These are phyloP conservation scores for Ictidomys tridecemlineatus DNA, from an alignment of 2,113 vertebrate genomes.

Conservation along the genomic window DNA sequence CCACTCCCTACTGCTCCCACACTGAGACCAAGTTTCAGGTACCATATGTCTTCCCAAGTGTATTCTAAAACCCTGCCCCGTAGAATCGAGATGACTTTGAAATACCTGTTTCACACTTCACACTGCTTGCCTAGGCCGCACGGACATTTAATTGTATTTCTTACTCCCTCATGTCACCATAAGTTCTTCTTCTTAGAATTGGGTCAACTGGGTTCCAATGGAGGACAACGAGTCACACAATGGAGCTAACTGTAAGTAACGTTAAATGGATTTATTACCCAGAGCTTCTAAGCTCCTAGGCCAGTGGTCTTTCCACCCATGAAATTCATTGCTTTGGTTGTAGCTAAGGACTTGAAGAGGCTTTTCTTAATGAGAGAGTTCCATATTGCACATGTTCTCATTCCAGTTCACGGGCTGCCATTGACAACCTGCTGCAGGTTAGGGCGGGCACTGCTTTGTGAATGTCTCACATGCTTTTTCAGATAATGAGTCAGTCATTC, in stretches of 20 bases:
- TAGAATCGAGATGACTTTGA: neutral
- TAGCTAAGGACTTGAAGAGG: neutral
- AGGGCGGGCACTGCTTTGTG: constrained; percentile 40
- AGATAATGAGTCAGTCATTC: constrained; percentile 71
- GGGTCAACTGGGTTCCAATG: neutral
- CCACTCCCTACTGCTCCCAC: neutral
- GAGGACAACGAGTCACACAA: neutral
- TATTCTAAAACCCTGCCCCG: accelerated
- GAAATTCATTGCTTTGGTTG: neutral
- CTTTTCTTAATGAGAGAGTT: neutral
- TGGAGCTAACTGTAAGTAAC: neutral
- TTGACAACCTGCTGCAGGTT: neutral
- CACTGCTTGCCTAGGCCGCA: neutral
- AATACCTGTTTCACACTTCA: neutral
- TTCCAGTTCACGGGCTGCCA: neutral
- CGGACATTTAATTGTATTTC: neutral
- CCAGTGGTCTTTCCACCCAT: neutral
- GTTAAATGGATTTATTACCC: neutral
- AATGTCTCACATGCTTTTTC: constrained; percentile 57
- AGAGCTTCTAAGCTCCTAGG: neutral
- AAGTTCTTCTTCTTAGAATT: constrained; percentile 30
- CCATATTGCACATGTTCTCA: accelerated
- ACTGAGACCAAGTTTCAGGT: neutral
- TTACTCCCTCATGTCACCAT: neutral
- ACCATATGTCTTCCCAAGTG: neutral